phyloP scores from a whole-genome alignment of 2,888 invertebrate species.

The Patella caerulea region DNA sequence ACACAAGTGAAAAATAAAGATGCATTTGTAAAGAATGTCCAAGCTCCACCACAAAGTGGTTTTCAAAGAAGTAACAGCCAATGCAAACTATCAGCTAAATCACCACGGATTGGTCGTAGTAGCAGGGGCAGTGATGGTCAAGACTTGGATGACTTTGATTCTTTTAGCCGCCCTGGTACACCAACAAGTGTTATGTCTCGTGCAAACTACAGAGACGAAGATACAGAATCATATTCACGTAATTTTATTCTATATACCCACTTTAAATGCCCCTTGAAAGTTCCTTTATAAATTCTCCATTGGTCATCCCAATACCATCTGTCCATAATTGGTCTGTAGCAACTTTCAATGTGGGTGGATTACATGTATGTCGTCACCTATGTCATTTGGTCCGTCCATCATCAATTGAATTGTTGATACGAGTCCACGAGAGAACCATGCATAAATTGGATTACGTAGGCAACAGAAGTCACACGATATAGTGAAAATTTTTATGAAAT shows the following conservation, averaged over 20 bases:
- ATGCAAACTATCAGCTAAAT: constrained; percentile 32
- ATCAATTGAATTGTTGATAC: too few relatives aligned
- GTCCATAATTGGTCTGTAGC: too few relatives aligned
- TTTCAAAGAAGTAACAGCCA: constrained; percentile 34
- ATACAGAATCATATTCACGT: constrained; percentile 16
- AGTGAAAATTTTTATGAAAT: too few relatives aligned
- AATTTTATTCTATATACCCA: too few relatives aligned
- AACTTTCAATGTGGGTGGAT: too few relatives aligned
- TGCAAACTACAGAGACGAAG: constrained; percentile 29
- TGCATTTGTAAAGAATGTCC: constrained; percentile 6
- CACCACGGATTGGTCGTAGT: constrained; percentile 35
- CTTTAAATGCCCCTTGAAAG: background rate
- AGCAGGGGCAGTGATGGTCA: constrained; percentile 32
- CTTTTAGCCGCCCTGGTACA: constrained; percentile 26
- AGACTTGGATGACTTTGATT: constrained; percentile 34
- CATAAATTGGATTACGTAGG: too few relatives aligned
- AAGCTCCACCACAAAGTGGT: constrained; percentile 23
- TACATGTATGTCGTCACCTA: too few relatives aligned
- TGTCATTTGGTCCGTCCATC: too few relatives aligned
- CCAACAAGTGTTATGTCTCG: constrained; percentile 32
- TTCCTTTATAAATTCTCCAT: background rate
- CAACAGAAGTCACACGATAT: too few relatives aligned
- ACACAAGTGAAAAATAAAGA: constrained; percentile 9
- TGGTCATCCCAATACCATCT: too few relatives aligned
- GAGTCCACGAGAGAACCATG: too few relatives aligned